These are phyloP conservation scores for Drosophila anomelani DNA, from an alignment of 2,888 invertebrate genomes.

Conservation along the genomic window DNA sequence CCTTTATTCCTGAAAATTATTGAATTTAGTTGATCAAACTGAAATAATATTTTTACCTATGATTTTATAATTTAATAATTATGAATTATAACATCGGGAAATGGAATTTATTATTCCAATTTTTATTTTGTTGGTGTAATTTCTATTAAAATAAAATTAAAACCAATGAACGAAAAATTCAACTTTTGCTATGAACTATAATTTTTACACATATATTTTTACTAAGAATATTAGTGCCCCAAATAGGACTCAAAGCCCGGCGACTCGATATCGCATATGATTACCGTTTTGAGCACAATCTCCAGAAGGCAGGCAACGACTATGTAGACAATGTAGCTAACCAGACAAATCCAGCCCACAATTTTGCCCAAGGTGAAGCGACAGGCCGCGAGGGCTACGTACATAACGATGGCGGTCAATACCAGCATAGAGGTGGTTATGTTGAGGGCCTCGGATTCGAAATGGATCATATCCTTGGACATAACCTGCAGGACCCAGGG, in stretches of 20 bases:
- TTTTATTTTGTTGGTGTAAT: too few species aligned
- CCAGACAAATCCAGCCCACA: conserved; percentile 91
- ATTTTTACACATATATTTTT: too few species aligned
- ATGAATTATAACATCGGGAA: background rate
- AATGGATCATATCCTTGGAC: conserved; percentile 89
- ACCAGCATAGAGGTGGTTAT: conserved; percentile 94
- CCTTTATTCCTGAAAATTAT: background rate
- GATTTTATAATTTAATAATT: background rate
- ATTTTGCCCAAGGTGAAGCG: conserved; percentile 92
- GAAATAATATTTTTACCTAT: background rate
- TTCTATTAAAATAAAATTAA: too few species aligned
- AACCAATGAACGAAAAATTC: too few species aligned
- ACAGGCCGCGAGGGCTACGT: conserved; percentile 91
- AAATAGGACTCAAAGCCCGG: background rate
- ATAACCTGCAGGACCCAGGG: conserved; percentile 94
- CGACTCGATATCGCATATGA: conserved; percentile 51
- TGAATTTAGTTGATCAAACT: background rate
- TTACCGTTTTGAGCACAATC: background rate
- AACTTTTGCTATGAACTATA: too few species aligned
- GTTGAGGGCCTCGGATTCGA: conserved; percentile 93
- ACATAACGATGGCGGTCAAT: conserved; percentile 91
- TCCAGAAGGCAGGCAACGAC: conserved; percentile 85
- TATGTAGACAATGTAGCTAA: conserved; percentile 93
- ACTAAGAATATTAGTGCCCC: too few species aligned
- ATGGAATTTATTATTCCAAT: too few species aligned